Conservation (phyloP, 2,797 vertebrate genomes). For the Xyrichtys novacula region DNA sequence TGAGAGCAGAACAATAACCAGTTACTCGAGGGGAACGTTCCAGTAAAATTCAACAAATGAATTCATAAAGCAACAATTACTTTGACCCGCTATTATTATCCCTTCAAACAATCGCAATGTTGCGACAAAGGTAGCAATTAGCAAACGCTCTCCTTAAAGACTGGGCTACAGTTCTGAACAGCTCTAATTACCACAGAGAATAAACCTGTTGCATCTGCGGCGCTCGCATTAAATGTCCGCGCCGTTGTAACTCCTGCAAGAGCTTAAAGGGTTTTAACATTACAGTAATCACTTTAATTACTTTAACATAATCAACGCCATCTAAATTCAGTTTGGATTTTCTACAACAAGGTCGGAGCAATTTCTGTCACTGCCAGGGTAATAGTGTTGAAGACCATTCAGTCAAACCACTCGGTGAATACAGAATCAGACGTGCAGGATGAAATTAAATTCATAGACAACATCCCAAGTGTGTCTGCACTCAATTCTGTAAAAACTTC, state of each 20-base stretch:
- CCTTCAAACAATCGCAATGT: conserved; percentile 72
- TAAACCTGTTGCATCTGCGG: conserved; percentile 60
- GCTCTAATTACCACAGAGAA: conserved; percentile 72
- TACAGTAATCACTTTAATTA: conserved; percentile 64
- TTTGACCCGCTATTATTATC: conserved; percentile 77
- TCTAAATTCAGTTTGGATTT: conserved; percentile 41
- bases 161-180: conserved; percentile 61
- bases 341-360: conserved; percentile 24
- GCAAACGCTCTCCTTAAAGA: conserved; percentile 69
- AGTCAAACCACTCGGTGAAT: conserved; percentile 8
- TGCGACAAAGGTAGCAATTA: conserved; percentile 78
- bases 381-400: not conserved
- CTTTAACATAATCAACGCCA: conserved; percentile 59
- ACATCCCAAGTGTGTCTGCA: not conserved
- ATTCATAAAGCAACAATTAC: conserved; percentile 72
- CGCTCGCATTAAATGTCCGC: conserved; percentile 56
- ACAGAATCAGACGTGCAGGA: conserved; percentile 8
- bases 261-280: conserved; percentile 54
- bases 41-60: conserved; percentile 62
- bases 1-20: conserved; percentile 63
- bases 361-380: conserved; percentile 17
- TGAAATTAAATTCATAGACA: conserved; percentile 13
- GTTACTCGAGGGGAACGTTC: conserved; percentile 57
- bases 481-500: not conserved
- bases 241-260: conserved; percentile 38